Conservation (phyloP, 2,113 vertebrate species). For the Pitta sordida region DNA sequence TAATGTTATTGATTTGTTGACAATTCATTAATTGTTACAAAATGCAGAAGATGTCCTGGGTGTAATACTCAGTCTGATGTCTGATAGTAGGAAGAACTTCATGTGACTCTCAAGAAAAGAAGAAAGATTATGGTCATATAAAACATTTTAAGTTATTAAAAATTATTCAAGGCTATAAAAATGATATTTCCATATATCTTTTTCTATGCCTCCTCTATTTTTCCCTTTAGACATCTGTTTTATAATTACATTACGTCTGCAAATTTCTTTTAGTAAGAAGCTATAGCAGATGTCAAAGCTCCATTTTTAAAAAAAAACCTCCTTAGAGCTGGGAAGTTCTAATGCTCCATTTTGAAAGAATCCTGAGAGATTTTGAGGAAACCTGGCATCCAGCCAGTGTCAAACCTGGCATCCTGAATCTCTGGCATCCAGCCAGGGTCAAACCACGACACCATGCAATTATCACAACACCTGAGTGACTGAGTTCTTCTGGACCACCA, state of each 20-base stretch:
- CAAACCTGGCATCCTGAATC: no score
- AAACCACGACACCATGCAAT: no score
- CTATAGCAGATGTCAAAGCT: not conserved
- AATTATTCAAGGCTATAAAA: not conserved
- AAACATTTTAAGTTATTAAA: not conserved
- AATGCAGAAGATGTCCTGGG: not conserved
- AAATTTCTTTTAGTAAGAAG: not conserved
- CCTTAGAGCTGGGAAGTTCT: not conserved
- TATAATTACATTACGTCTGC: not conserved
- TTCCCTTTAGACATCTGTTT: not conserved
- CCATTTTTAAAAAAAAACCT: not conserved
- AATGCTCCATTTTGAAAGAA: not conserved
- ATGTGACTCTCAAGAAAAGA: not conserved
- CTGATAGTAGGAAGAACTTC: not conserved
- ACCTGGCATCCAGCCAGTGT: no score
- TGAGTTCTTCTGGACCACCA: not conserved
- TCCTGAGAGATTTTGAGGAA: not conserved
- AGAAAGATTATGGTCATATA: not conserved
- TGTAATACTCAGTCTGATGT: not conserved
- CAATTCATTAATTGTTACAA: not conserved
- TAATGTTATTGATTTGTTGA: not conserved
- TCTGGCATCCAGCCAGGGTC: no score
- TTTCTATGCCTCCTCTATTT: not conserved
- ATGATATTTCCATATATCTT: not conserved
- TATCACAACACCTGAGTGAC: no score